Evolutionary conservation across 2,113 vertebrate genomes (phyloP).

Genomic region (Dendrocopos noguchii): DNA sequence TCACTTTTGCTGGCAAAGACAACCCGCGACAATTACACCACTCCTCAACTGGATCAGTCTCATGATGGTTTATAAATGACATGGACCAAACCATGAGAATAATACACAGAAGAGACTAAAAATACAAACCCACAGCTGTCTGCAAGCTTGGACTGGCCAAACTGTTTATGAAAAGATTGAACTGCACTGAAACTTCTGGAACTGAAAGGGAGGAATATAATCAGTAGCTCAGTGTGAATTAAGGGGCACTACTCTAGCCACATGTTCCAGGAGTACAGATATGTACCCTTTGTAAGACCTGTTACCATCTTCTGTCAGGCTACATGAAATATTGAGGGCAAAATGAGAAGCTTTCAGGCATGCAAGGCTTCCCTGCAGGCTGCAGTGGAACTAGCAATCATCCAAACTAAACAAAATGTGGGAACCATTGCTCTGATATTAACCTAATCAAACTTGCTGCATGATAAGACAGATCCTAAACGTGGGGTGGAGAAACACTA

Average conservation of each 20-base stretch:
- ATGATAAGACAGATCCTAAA: slow-evolving; percentile 29
- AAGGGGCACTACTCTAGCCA: background rate
- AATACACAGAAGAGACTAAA: background rate
- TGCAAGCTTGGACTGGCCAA: background rate
- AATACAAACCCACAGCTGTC: background rate
- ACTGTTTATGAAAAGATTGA: background rate
- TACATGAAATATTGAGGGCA: background rate
- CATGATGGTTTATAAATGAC: background rate
- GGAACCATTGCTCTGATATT: background rate
- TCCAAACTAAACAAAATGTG: background rate
- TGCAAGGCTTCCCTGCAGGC: background rate
- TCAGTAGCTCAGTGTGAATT: background rate
- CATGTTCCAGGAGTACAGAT: background rate
- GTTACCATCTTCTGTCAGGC: background rate
- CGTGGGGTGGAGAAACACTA: background rate
- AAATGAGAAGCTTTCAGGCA: background rate
- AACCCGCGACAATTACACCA: background rate
- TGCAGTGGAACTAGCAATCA: background rate
- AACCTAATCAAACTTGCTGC: slow-evolving; percentile 9
- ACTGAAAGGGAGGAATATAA: background rate
- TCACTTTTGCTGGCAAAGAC: background rate
- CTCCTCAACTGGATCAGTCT: background rate
- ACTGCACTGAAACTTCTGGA: background rate
- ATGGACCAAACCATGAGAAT: background rate
- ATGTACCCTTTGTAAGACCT: background rate